Conservation (phyloP, 2,113 vertebrate species). For the Ptyas mucosa region DNA sequence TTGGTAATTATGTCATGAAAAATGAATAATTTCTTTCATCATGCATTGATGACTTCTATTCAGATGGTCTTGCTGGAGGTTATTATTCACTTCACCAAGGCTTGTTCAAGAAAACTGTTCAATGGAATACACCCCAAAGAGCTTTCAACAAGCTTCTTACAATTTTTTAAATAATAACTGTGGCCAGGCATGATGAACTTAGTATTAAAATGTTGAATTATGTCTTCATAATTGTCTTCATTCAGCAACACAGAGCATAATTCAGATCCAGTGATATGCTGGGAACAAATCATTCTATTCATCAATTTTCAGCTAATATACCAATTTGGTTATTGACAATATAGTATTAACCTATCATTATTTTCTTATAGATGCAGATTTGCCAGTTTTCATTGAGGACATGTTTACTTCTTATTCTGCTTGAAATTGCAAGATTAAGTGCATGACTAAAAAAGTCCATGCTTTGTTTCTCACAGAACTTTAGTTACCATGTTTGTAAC, state of each 20-base stretch:
- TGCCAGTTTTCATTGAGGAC: neutral
- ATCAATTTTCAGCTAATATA: conserved; percentile 22
- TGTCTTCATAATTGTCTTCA: neutral
- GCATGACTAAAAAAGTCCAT: neutral
- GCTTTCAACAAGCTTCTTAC: neutral
- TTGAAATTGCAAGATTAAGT: conserved; percentile 19
- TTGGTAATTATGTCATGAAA: neutral
- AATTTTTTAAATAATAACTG: neutral
- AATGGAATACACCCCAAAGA: neutral
- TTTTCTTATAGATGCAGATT: neutral
- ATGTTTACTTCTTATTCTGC: neutral
- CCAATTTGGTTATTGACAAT: neutral
- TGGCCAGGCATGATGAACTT: neutral
- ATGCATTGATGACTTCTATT: neutral
- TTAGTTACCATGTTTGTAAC: neutral
- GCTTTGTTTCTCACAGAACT: neutral
- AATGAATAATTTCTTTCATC: neutral
- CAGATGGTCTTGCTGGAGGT: neutral
- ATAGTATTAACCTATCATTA: conserved; percentile 17
- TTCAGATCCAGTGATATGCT: neutral
- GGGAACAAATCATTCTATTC: conserved; percentile 12
- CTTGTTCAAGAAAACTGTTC: neutral
- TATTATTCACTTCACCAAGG: neutral
- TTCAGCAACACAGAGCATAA: neutral
- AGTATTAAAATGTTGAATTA: conserved; percentile 11